These are phyloP conservation scores for Chrysomela aeneicollis DNA, from an alignment of 2,888 invertebrate species.

Conservation along the genomic window DNA sequence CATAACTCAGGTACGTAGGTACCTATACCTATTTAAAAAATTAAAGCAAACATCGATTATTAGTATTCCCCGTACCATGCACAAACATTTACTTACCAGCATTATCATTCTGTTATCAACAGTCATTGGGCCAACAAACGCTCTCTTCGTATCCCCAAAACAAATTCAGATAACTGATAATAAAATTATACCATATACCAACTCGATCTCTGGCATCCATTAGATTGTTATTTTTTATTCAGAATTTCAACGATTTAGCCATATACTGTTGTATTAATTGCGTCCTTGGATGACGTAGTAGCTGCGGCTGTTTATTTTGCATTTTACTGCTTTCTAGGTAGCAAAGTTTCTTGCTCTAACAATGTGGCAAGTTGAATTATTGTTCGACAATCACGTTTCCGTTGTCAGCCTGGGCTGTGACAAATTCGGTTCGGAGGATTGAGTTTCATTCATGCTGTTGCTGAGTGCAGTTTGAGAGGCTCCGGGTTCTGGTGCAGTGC, in stretches of 20 bases:
- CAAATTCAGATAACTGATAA: conserved; percentile 26
- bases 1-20: no score
- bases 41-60: neutral
- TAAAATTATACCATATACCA: neutral
- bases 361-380: conserved; percentile 33
- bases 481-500: conserved; percentile 3
- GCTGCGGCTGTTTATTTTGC: conserved; percentile 22
- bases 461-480: conserved; percentile 11
- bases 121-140: neutral
- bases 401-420: conserved; percentile 20
- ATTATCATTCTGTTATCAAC: conserved; percentile 9
- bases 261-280: neutral
- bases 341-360: conserved; percentile 38
- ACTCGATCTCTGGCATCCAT: neutral
- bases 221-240: neutral
- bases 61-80: neutral
- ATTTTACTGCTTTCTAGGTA: conserved; percentile 32
- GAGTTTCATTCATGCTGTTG: conserved; percentile 1
- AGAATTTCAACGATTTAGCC: neutral
- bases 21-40: neutral
- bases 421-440: conserved; percentile 25
- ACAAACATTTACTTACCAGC: neutral
- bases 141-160: conserved; percentile 18
- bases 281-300: conserved; percentile 30
- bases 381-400: conserved; percentile 32